A percentile compares a stretch with the other conserved stretches of the same genome.
These are phyloP conservation scores for Tapera naevia DNA, from an alignment of 2,797 vertebrate genomes.

Conservation along the genomic window DNA sequence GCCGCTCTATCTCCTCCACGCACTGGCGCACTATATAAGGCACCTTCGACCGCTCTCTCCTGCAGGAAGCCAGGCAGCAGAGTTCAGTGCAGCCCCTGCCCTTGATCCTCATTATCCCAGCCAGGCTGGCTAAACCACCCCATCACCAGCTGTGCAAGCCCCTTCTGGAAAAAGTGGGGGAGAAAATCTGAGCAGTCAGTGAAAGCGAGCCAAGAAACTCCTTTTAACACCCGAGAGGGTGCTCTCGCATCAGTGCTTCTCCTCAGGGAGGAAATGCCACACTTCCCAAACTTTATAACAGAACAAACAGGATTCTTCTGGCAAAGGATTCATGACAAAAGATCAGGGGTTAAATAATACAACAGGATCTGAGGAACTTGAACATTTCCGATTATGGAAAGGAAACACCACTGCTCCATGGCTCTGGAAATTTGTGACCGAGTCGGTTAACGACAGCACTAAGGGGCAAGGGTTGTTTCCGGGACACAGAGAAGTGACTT, in stretches of 20 bases:
- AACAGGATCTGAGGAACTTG: not conserved
- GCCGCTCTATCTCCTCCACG: constrained; percentile 92
- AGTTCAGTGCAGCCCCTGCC: not conserved
- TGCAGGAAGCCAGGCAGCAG: not conserved
- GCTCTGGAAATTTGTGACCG: constrained; percentile 14
- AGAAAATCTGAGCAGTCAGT: not conserved
- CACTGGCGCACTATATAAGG: constrained; percentile 94
- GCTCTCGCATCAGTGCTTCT: not conserved
- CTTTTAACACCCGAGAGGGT: not conserved
- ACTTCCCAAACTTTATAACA: not conserved
- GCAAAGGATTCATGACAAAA: constrained; percentile 25
- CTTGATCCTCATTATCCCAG: not conserved
- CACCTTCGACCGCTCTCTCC: constrained; percentile 92
- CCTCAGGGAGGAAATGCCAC: constrained; percentile 27
- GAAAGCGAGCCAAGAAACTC: not conserved
- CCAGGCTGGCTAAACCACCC: not conserved
- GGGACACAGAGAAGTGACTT: not conserved
- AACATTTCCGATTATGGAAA: constrained; percentile 36
- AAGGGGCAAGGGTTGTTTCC: not conserved
- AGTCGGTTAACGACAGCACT: not conserved
- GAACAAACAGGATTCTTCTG: constrained; percentile 45
- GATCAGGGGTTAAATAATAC: constrained; percentile 43
- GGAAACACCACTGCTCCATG: not conserved
- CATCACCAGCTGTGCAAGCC: not conserved
- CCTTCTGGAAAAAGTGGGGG: not conserved